Percentiles rank a stretch among this genome's conserved stretches.
phyloP scores from a whole-genome alignment of 2,113 vertebrate species.

The Pimephales promelas region DNA sequence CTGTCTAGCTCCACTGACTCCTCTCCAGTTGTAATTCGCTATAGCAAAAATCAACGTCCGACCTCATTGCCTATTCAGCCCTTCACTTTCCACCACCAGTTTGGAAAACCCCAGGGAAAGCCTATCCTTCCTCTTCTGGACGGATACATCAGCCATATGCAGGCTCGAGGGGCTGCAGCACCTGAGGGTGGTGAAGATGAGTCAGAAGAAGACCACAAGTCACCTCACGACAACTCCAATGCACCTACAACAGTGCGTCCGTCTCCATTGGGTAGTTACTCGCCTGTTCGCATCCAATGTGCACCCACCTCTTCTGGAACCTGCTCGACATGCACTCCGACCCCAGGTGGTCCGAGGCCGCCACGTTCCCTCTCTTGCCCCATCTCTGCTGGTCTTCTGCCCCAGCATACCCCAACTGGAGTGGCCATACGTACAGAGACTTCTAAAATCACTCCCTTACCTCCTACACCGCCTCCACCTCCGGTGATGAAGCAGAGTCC shows the following conservation, averaged over 20 bases:
- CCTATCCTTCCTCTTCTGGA: conserved; percentile 83
- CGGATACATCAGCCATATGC: conserved; percentile 86
- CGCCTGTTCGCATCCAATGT: conserved; percentile 83
- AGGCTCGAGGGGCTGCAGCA: conserved; percentile 69
- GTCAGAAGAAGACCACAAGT: conserved; percentile 68
- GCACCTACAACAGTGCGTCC: conserved; percentile 77
- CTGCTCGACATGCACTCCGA: conserved; percentile 82
- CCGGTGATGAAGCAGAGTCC: conserved; percentile 61
- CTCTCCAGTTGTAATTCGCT: conserved; percentile 81
- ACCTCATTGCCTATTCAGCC: conserved; percentile 97
- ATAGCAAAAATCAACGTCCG: conserved; percentile 95
- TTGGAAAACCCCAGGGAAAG: conserved; percentile 81
- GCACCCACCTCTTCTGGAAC: conserved; percentile 75
- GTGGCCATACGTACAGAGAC: conserved; percentile 47
- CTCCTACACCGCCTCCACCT: conserved; percentile 59
- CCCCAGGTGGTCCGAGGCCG: conserved; percentile 70
- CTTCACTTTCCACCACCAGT: conserved; percentile 96
- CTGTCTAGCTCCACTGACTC: conserved; percentile 73
- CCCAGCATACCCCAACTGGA: conserved; percentile 68
- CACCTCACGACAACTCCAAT: conserved; percentile 65
- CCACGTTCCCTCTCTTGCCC: conserved; percentile 79
- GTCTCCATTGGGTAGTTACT: conserved; percentile 93
- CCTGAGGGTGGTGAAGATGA: conserved; percentile 65
- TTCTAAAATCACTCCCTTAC: conserved; percentile 26
- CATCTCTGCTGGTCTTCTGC: conserved; percentile 70